Percentiles rank a stretch among this genome's conserved stretches.
These are phyloP conservation scores for Megaustenia siamemsis DNA, from an alignment of 2,888 invertebrate genomes.

Conservation along the genomic window DNA sequence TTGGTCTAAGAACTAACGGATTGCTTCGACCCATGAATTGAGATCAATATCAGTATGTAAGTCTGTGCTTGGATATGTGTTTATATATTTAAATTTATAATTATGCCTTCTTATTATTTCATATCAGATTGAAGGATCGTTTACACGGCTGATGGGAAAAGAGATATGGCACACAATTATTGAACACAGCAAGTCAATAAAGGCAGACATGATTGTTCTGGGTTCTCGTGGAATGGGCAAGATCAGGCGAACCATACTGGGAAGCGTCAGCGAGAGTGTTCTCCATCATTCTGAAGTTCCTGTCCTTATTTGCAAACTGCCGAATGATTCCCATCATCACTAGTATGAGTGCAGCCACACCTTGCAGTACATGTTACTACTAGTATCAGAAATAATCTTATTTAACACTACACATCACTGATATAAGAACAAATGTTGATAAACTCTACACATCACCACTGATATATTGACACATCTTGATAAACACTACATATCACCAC, in stretches of 20 bases:
- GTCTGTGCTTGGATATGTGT: no score
- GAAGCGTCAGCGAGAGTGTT: slow-evolving; percentile 54
- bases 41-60: no score
- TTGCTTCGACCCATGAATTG: no score
- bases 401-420: neutral
- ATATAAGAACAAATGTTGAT: neutral
- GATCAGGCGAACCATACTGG: slow-evolving; percentile 52
- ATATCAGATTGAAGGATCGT: slow-evolving; percentile 45
- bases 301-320: slow-evolving; percentile 54
- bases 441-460: neutral
- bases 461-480: neutral
- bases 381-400: neutral
- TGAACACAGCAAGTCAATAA: slow-evolving; percentile 28
- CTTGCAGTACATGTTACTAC: neutral
- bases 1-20: no score
- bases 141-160: slow-evolving; percentile 38
- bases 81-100: no score
- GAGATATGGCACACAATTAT: slow-evolving; percentile 53
- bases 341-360: neutral
- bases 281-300: slow-evolving; percentile 57
- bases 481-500: neutral
- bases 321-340: neutral
- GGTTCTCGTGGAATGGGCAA: slow-evolving; percentile 53
- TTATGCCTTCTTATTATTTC: neutral
- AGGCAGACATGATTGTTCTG: slow-evolving; percentile 54